Evolutionary conservation across 2,113 vertebrate species (phyloP), one percentile per base, ranked within the genome.

Genomic region (Oplegnathus fasciatus): DNA sequence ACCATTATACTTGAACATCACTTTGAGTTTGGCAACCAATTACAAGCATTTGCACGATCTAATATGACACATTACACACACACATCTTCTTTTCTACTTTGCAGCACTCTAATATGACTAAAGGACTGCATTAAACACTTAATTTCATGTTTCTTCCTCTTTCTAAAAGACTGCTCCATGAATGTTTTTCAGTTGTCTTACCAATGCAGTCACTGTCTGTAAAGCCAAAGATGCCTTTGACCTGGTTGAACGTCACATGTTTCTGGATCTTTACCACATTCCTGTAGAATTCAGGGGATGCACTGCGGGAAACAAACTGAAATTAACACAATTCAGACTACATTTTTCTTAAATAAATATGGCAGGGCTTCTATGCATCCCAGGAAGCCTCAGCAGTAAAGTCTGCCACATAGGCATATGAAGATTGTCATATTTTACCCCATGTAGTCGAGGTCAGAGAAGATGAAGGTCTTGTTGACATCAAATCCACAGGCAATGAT

Each of bases 181-280:
- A 22, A 34, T 18, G 7, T 1, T 66, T 70, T 58, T 58, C 2
- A 44, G 30, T 10, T 57, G 28, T 44, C 92, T 94, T 94, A 99
- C 98, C 98, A 32, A 99, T 99, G 91, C 97, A 97, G 92, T 99
- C 98, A 0, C 98, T 99, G 95, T 99, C 98, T 3, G 96, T 96
- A 88, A 99, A 99, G 72, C 98, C 98, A 14, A 99, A 99, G 84
- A 99, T 99, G 83, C 98, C 98, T 94, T 99, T 99, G 77, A 99
- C 98, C 93, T 99, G 98, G 86, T 99, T 99, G 92, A 98, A 99
- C 0, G 98, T 99, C 9, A 99, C 98, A 3, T 99, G 98, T 86
- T 99, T 99, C 94, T 99, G 97, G 85, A 99, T 93, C 94, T 96
- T 98, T 57, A 99, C 95, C 40, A 99, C 96, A 17, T 99, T 99